A percentile compares a stretch with the other conserved stretches of the same genome.
These are phyloP conservation scores for Kryphioiulus occultus DNA, from an alignment of 2,888 invertebrate genomes.

Conservation along the genomic window DNA sequence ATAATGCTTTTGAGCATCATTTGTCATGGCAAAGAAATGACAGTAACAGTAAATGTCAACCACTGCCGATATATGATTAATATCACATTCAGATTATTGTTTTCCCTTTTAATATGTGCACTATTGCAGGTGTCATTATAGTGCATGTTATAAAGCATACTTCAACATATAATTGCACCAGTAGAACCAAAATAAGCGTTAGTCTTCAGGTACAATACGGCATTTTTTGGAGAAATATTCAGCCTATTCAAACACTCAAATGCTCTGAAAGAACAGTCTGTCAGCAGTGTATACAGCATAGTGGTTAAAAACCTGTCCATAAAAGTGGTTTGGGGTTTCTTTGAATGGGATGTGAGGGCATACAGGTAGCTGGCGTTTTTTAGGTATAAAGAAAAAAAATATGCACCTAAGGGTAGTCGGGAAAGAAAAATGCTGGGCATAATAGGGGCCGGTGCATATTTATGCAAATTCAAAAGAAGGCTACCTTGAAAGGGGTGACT, in stretches of 20 bases:
- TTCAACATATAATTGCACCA: too few species aligned
- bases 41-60: too few species aligned
- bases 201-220: neutral
- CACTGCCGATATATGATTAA: too few species aligned
- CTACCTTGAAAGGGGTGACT: neutral
- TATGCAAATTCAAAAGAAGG: neutral
- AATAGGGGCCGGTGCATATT: slow-evolving; percentile 3
- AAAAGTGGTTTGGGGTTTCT: neutral
- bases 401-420: neutral
- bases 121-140: too few species aligned
- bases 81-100: too few species aligned
- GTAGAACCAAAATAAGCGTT: too few species aligned
- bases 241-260: neutral
- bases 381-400: neutral
- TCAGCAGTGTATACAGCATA: neutral
- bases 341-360: neutral
- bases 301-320: neutral
- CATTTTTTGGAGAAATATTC: neutral
- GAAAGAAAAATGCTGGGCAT: neutral
- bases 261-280: neutral
- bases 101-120: too few species aligned
- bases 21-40: too few species aligned
- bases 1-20: too few species aligned
- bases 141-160: too few species aligned
- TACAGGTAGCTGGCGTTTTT: neutral